Conservation (phyloP, 2,113 vertebrate species). For the Raja brachyura region DNA sequence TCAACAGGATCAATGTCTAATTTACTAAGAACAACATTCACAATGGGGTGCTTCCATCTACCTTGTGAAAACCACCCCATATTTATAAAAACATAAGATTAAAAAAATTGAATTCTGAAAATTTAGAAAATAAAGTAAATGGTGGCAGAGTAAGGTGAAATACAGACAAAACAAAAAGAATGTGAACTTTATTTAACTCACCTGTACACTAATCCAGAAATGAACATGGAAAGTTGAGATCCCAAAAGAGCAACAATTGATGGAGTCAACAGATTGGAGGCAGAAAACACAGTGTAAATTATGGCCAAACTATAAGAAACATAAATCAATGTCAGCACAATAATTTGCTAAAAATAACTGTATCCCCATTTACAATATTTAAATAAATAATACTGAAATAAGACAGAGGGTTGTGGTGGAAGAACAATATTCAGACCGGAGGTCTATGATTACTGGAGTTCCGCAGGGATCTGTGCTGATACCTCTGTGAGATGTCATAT, state of each 20-base stretch:
- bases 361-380: neutral
- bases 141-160: neutral
- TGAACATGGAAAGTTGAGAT: slow-evolving; percentile 83
- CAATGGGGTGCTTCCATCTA: neutral
- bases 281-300: slow-evolving; percentile 92
- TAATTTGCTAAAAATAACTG: neutral
- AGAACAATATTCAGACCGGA: too few species aligned
- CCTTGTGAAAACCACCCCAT: neutral
- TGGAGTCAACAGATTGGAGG: slow-evolving; percentile 85
- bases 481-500: too few species aligned
- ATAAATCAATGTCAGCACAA: neutral
- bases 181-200: slow-evolving; percentile 48
- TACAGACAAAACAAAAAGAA: slow-evolving; percentile 32
- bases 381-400: neutral
- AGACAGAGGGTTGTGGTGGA: too few species aligned
- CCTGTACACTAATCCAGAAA: slow-evolving; percentile 89
- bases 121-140: neutral
- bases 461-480: too few species aligned
- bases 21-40: neutral
- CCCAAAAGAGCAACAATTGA: slow-evolving; percentile 83
- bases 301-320: slow-evolving; percentile 74
- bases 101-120: neutral
- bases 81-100: neutral
- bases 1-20: neutral
- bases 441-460: too few species aligned